Evolutionary conservation across 23 tunicate species (phyloP), one percentile per base, ranked within the genome.

Genomic region (Trididemnum clinides): DNA sequence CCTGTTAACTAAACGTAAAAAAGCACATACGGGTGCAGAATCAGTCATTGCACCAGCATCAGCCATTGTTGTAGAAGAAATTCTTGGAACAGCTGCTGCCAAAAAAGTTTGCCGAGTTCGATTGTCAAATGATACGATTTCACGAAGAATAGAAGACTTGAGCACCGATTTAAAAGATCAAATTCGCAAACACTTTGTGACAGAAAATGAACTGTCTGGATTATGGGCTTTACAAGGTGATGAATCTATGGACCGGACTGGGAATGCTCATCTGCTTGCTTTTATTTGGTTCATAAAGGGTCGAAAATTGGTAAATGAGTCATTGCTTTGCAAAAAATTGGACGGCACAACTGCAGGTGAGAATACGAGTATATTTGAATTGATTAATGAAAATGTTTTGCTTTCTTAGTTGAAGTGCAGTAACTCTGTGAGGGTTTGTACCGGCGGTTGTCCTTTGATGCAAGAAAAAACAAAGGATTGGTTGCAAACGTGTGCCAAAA

Each of bases 231-330:
- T n/a, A n/a, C 86, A 64, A 64, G 77, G 80, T 80, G 81, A 87
- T 62, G 70, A 79, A 80, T 87, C 91, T 69, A 87, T 81, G 69
- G 85, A 87, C 85, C 32, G 85, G 39, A 80, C 80, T 70, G 91
- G 85, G 81, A 80, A 87, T 66, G 70, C 91, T 66, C 85, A 87
- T 51, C 86, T 87, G 71, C 85, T 87, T 35, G 86, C 91, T 80
- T 80, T 80, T 70, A 69, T 87, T 79, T 79, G 91, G 57, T 87
- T 87, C 85, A 81, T 87, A 70, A 80, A 87, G 44, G 63, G 64
- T 72, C 84, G 1, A 84, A 84, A 18, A 80, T 65, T 80, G 77
- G 80, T 81, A 87, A 80, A 87, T 80, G 85, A 87, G 33, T 69
- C 50, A 59, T 69, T 87, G 71, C 80, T 87, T 87, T 87, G 91